phyloP scores from a whole-genome alignment of 1,140 invertebrate species.

The Zaprionus nigranus region DNA sequence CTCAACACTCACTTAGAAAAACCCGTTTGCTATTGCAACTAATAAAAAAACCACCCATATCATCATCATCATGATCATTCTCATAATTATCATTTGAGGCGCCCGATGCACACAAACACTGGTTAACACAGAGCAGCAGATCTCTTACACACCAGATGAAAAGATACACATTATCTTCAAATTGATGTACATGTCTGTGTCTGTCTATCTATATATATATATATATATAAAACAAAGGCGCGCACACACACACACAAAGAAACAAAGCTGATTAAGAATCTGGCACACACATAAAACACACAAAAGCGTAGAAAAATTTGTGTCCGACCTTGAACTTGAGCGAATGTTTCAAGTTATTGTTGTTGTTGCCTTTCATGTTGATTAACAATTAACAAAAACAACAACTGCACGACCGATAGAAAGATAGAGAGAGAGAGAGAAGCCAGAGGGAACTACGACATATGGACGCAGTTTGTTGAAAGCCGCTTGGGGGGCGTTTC shows the following conservation, averaged over 20 bases:
- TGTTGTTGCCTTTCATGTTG: conserved; percentile 21
- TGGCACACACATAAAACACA: conserved; percentile 38
- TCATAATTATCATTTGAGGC: conserved; percentile 27
- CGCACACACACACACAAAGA: conserved; percentile 8
- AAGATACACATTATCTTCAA: conserved; percentile 23
- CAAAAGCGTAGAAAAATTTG: conserved; percentile 42
- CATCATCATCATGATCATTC: conserved; percentile 27
- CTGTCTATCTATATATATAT: background rate
- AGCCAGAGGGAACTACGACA: conserved; percentile 9
- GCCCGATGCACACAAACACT: conserved; percentile 27
- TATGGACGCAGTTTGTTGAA: background rate
- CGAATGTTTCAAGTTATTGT: conserved; percentile 55
- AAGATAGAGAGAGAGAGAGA: conserved; percentile 2
- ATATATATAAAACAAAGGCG: conserved; percentile 24
- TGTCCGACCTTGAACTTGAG: conserved; percentile 80
- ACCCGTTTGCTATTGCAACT: conserved; percentile 57
- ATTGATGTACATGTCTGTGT: background rate
- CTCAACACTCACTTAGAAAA: conserved; percentile 21
- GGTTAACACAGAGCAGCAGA: background rate
- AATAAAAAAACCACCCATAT: conserved; percentile 29
- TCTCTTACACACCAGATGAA: conserved; percentile 9
- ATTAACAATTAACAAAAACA: conserved; percentile 41
- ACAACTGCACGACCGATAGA: conserved; percentile 4
- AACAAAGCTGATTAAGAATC: conserved; percentile 36
- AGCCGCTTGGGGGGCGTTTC: background rate